Conservation (phyloP, 2,113 vertebrate genomes). For the Syrmaticus mikado region DNA sequence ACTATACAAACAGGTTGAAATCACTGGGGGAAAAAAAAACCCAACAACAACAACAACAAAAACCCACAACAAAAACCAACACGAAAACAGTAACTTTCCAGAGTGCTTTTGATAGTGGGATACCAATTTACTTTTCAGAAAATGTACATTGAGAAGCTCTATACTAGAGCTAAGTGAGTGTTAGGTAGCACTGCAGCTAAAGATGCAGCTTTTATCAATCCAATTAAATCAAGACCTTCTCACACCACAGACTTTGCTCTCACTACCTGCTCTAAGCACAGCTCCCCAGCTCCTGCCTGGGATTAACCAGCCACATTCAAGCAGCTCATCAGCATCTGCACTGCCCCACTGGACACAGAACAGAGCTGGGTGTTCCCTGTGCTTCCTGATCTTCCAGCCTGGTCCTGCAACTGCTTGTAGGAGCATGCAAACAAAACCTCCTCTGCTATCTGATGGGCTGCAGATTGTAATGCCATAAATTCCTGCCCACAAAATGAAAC, state of each 20-base stretch:
- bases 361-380: rapidly evolving
- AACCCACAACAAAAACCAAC: background rate
- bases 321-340: background rate
- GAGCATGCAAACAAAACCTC: too few species aligned
- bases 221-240: conserved; percentile 25
- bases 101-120: background rate
- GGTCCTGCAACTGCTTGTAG: background rate
- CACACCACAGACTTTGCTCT: background rate
- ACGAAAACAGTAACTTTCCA: background rate
- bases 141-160: background rate
- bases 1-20: conserved; percentile 47
- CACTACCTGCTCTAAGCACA: background rate
- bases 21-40: background rate
- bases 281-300: background rate
- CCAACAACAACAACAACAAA: background rate
- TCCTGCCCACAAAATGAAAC: background rate
- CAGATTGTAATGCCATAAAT: too few species aligned
- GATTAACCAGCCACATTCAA: background rate
- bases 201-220: background rate
- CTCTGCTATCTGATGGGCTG: background rate
- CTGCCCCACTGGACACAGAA: rapidly evolving
- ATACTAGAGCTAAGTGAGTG: background rate
- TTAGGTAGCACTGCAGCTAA: background rate
- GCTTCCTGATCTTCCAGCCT: background rate
- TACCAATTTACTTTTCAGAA: conserved; percentile 4